Evolutionary conservation across 2,113 vertebrate genomes (phyloP), one percentile per base, ranked within the genome.

Genomic region (Eretmodus cyanostictus): DNA sequence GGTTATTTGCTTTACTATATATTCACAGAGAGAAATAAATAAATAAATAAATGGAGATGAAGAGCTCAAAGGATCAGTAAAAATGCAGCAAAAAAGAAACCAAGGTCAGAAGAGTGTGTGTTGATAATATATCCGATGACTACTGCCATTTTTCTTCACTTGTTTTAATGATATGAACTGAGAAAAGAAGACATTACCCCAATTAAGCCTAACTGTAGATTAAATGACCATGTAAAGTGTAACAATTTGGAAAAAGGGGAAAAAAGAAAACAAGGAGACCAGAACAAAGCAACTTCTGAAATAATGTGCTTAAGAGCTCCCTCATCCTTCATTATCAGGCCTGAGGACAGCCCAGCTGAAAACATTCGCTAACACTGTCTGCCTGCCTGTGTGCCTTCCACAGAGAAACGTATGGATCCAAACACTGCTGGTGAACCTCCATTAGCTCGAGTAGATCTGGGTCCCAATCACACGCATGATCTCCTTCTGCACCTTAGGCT

Each of bases 401-500:
- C 84, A 87, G 51, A 86, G 66, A 86, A 71, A 81, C 13, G n/a
- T 36, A 83, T 83, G 71, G 49, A 84, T 85, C 82, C 36, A 6
- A 36, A 61, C 38, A 17, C 40, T 86, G 80, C 89, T 86, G 85
- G 40, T 66, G 89, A 93, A 80, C n/a, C 95, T 98, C 97, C 87
- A 95, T 95, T 95, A 99, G 97, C 98, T 98, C 91, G 98, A 98
- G 97, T 99, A 99, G 95, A 99, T 98, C 97, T 99, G 98, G 96
- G 98, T 99, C 94, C 99, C 99, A 40, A 99, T 98, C 95, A 99
- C 98, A 87, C 99, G 98, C 98, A 99, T 99, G 95, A 99, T 99
- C 96, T 99, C 99, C 96, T 99, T 99, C 96, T 99, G 99, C 90
- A 99, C 98, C 95, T 99, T 99, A 90, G 98, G 99, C 96, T 99